phyloP scores from a whole-genome alignment of 2,797 vertebrate genomes.

The Anniella stebbinsi region DNA sequence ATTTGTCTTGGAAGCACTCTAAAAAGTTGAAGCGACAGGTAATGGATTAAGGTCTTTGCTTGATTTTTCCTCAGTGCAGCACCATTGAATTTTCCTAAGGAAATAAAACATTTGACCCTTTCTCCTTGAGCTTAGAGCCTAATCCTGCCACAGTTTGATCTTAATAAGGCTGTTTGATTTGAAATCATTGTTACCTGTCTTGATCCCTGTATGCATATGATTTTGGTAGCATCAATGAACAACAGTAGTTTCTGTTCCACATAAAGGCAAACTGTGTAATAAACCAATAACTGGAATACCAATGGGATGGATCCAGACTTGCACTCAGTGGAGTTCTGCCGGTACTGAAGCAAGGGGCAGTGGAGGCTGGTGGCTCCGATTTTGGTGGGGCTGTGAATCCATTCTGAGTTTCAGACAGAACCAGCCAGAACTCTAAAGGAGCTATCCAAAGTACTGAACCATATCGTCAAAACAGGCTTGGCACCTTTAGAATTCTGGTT shows the following conservation, averaged over 20 bases:
- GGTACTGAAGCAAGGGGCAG: too few relatives aligned
- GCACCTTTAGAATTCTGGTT: too few relatives aligned
- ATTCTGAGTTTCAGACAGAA: too few relatives aligned
- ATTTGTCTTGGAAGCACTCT: constrained; percentile 12
- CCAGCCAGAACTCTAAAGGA: too few relatives aligned
- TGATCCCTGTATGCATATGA: not conserved
- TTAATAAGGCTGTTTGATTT: not conserved
- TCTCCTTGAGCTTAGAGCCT: not conserved
- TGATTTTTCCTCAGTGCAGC: not conserved
- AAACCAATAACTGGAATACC: not conserved
- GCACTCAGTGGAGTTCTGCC: too few relatives aligned
- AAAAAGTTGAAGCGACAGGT: constrained; percentile 7
- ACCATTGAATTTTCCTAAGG: not conserved
- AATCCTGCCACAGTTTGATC: not conserved
- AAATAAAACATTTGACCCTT: constrained; percentile 1
- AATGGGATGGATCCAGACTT: too few relatives aligned
- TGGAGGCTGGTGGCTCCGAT: too few relatives aligned
- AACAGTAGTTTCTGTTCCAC: not conserved
- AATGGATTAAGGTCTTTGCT: constrained; percentile 1
- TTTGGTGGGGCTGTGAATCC: too few relatives aligned
- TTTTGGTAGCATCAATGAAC: not conserved
- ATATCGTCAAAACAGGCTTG: too few relatives aligned
- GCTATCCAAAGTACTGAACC: too few relatives aligned
- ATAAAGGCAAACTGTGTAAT: not conserved
- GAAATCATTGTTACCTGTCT: not conserved